Evolutionary conservation across 2,113 vertebrate species (phyloP), one percentile per base, ranked within the genome.

Genomic region (Alces alces): DNA sequence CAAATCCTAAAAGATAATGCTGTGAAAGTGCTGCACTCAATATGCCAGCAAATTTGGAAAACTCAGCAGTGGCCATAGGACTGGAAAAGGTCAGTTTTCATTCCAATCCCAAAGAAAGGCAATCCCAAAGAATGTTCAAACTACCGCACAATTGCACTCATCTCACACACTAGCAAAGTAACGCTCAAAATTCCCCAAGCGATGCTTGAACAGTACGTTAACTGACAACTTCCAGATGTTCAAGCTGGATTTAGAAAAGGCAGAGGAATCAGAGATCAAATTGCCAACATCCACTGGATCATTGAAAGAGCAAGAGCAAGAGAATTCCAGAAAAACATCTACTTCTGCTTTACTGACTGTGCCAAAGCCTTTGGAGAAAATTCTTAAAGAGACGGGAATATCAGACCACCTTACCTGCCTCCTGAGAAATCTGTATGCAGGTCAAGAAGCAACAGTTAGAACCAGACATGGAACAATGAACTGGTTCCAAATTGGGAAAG

Each of bases 161-260:
- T 70, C 64, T 70, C n/a, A 70, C n/a, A 66, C 1, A 11, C 17
- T 36, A 70, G 9, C 8, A 66, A 66, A 66, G 33, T 66, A 66
- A 66, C 5, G 17, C 64, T 66, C 64, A 70, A 70, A 70, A 70
- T 70, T 70, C 64, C 36, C n/a, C 64, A 70, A 70, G 64, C 2
- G 0, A 36, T 9, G n/a, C n/a, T 36, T 8, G 9, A 70, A 36
- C 19, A 36, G n/a, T 36, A 70, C 0, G 1, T 36, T n/a, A 70
- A 70, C n/a, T 0, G 3, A 21, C 17, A 70, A 70, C 64, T 36
- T 36, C 64, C 64, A 36, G 64, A 70, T 70, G 21, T 36, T 36
- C n/a, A 36, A 36, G 9, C n/a, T 70, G 17, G 64, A 10, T 70
- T 70, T 70, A 70, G 17, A 36, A 70, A 70, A 70, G 19, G n/a